Percentiles rank a stretch among this genome's conserved stretches.
phyloP scores from a whole-genome alignment of 2,888 invertebrate genomes.

The Hirtodrosophila confusa region DNA sequence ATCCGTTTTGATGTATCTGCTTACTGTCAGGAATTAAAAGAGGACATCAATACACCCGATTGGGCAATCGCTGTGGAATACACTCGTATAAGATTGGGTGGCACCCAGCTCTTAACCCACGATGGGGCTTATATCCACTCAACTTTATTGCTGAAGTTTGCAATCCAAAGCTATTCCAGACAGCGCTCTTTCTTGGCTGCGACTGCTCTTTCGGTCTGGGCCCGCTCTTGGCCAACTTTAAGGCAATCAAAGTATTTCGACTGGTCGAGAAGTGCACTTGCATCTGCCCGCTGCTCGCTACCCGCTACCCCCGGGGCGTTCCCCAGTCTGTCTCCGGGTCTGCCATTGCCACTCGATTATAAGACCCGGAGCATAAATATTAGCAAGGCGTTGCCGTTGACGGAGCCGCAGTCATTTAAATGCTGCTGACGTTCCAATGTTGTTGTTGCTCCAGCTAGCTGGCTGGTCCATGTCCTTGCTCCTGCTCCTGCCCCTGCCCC shows the following conservation, averaged over 20 bases:
- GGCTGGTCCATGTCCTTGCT: neutral
- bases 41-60: neutral
- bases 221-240: constrained; percentile 29
- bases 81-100: constrained; percentile 12
- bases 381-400: constrained; percentile 72
- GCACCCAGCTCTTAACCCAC: constrained; percentile 13
- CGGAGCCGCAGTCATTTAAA: constrained; percentile 69
- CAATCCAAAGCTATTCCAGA: constrained; percentile 38
- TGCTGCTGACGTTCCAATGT: constrained; percentile 52
- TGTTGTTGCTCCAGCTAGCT: constrained; percentile 4
- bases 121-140: constrained; percentile 34
- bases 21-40: too few species aligned
- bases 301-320: constrained; percentile 4
- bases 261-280: constrained; percentile 55
- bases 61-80: neutral
- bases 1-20: too few species aligned
- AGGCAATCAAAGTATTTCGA: constrained; percentile 59
- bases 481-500: constrained; percentile 1
- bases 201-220: constrained; percentile 4
- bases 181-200: constrained; percentile 1
- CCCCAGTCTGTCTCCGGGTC: constrained; percentile 1
- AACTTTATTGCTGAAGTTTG: constrained; percentile 56
- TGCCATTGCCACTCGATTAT: constrained; percentile 56
- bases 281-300: neutral
- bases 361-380: constrained; percentile 65